phyloP scores from a whole-genome alignment of 2,797 vertebrate genomes.

The Pogoniulus pusillus region DNA sequence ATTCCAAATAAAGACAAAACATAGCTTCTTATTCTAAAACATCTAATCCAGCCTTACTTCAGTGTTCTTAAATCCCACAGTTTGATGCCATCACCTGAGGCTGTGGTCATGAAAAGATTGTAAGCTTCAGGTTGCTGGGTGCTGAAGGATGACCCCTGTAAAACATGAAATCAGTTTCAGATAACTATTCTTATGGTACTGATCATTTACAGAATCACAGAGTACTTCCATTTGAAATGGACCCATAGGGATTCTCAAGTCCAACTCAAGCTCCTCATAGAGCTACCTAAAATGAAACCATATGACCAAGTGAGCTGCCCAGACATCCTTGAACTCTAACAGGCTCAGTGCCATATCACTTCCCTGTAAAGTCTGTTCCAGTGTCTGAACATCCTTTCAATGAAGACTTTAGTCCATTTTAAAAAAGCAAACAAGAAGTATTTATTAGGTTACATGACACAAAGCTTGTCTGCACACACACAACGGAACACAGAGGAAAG shows the following conservation, averaged over 20 bases:
- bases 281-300: neutral
- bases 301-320: neutral
- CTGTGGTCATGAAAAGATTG: slow-evolving; percentile 88
- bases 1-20: neutral
- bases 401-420: neutral
- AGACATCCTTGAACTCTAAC: neutral
- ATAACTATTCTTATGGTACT: neutral
- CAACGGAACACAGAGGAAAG: neutral
- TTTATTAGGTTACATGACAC: neutral
- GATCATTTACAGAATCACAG: neutral
- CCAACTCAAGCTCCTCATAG: too few species aligned
- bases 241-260: neutral
- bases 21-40: neutral
- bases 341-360: neutral
- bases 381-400: neutral
- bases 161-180: neutral
- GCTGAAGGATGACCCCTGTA: slow-evolving; percentile 86
- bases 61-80: slow-evolving; percentile 91
- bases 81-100: slow-evolving; percentile 85
- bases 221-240: neutral
- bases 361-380: neutral
- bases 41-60: slow-evolving; percentile 74
- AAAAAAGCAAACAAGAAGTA: neutral
- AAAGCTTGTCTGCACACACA: neutral
- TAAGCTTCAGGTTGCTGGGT: slow-evolving; percentile 81